Evolutionary conservation across 2,888 invertebrate genomes (phyloP).

Genomic region (Lasius platythorax): DNA sequence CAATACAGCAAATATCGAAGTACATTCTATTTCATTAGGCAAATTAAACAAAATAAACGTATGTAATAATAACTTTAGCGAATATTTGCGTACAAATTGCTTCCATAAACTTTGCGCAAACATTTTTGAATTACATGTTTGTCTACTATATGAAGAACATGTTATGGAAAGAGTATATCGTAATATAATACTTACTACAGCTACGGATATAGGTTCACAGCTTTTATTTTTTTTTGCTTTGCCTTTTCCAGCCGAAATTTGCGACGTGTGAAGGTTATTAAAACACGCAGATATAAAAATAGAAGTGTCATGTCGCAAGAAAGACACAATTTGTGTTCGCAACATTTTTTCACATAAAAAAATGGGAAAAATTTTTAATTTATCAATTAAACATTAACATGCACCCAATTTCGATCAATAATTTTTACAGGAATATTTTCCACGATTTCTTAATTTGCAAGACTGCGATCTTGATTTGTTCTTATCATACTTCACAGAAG

Average conservation of each 20-base stretch:
- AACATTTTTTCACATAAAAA: conserved; percentile 57
- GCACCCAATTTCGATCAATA: conserved; percentile 1
- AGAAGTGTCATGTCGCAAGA: conserved; percentile 40
- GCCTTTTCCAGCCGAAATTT: conserved; percentile 4
- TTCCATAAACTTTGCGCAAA: background rate
- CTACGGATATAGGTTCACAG: conserved; percentile 53
- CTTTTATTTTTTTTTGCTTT: background rate
- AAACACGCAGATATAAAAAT: background rate
- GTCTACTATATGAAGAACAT: background rate
- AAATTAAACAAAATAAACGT: background rate
- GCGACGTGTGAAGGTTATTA: conserved; percentile 52
- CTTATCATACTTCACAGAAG: background rate
- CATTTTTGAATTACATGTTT: conserved; percentile 1
- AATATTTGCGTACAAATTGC: background rate
- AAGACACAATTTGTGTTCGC: background rate
- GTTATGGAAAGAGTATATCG: background rate
- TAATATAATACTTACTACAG: conserved; percentile 63
- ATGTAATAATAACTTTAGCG: background rate
- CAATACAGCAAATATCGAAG: background rate
- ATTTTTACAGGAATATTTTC: background rate
- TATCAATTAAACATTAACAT: background rate
- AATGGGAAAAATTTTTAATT: background rate
- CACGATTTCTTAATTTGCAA: background rate
- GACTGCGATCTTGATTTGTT: conserved; percentile 25
- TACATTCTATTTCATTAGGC: background rate